Evolutionary conservation across 2,797 vertebrate genomes (phyloP).

Genomic region (Macropus fuliginosus): DNA sequence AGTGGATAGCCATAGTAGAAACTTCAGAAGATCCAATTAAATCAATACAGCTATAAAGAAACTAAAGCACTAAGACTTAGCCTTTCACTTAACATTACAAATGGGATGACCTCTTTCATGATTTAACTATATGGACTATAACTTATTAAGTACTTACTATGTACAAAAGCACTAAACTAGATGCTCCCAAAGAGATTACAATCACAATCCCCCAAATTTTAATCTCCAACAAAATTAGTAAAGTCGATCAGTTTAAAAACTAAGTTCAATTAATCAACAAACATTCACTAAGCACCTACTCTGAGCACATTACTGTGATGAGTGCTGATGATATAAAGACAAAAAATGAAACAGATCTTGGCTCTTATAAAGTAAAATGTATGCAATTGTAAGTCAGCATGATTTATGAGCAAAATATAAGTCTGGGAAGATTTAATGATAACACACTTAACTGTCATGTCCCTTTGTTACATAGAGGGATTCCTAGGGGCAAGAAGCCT

Average conservation of each 20-base stretch:
- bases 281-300: not conserved
- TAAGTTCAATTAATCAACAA: not conserved
- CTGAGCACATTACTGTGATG: not conserved
- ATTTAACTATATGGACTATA: not conserved
- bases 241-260: not conserved
- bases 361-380: not conserved
- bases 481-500: not conserved
- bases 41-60: not conserved
- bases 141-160: not conserved
- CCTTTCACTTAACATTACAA: not conserved
- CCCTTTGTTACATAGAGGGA: constrained; percentile 13
- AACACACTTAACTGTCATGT: not conserved
- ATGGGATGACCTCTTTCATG: constrained; percentile 7
- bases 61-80: not conserved
- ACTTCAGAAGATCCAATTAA: not conserved
- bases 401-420: constrained; percentile 1
- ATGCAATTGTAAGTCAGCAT: constrained; percentile 10
- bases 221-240: not conserved
- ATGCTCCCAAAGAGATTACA: not conserved
- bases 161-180: not conserved
- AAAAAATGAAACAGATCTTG: not conserved
- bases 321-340: not conserved
- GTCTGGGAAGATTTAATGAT: constrained; percentile 9
- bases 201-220: not conserved
- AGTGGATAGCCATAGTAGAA: not conserved